A percentile compares a stretch with the other conserved stretches of the same genome.
Evolutionary conservation across 2,113 vertebrate species (phyloP).

Genomic region (Forbesichthys papilliferus): DNA sequence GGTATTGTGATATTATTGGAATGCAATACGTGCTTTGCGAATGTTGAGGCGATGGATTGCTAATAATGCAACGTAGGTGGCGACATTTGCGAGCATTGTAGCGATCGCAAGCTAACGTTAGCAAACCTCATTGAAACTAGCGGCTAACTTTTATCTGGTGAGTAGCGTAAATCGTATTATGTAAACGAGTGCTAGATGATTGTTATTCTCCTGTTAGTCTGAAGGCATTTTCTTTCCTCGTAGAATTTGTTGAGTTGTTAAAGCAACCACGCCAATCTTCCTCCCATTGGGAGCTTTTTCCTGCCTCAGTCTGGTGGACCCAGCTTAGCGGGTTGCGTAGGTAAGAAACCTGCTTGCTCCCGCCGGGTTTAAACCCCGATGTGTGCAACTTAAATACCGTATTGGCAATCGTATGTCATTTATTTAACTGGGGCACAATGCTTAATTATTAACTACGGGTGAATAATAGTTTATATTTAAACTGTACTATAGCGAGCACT

Average conservation of each 20-base stretch:
- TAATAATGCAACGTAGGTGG: too few relatives aligned
- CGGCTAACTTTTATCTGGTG: conserved; percentile 2
- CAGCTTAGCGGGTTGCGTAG: conserved; percentile 73
- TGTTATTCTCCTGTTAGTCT: conserved; percentile 53
- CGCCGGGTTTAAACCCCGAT: conserved; percentile 46
- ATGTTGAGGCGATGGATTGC: too few relatives aligned
- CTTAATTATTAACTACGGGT: not conserved
- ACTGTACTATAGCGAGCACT: too few relatives aligned
- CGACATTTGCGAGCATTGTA: not conserved
- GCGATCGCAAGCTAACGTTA: conserved; percentile 13
- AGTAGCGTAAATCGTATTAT: conserved; percentile 9
- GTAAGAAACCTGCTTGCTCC: conserved; percentile 67
- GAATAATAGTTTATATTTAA: too few relatives aligned
- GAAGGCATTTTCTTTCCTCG: conserved; percentile 66
- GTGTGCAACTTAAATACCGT: conserved; percentile 22
- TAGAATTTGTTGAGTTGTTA: conserved; percentile 79
- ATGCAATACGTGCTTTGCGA: not conserved
- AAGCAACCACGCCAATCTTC: conserved; percentile 69
- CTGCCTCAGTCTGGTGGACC: conserved; percentile 75
- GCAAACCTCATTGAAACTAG: not conserved
- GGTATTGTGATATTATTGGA: too few relatives aligned
- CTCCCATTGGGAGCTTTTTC: conserved; percentile 68
- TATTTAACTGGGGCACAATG: conserved; percentile 10
- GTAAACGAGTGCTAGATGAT: conserved; percentile 31
- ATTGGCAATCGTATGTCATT: conserved; percentile 10